Conservation (phyloP, 2,797 vertebrate genomes). For the Pseudochromis fuscus region DNA sequence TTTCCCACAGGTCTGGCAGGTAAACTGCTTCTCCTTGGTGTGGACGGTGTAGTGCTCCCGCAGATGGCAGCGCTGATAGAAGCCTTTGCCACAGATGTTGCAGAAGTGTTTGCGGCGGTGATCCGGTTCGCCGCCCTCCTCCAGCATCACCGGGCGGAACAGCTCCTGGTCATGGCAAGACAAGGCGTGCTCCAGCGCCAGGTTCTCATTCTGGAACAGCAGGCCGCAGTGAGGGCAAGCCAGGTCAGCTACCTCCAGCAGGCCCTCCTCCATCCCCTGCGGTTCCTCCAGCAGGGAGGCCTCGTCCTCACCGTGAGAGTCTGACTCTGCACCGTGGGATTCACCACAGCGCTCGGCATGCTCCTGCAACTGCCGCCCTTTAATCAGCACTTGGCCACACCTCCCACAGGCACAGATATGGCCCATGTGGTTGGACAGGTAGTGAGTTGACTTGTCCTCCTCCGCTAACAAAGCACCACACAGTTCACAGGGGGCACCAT, state of each 20-base stretch:
- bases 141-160: constrained; percentile 89
- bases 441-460: constrained; percentile 93
- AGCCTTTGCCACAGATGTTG: constrained; percentile 96
- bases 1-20: constrained; percentile 97
- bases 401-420: constrained; percentile 97
- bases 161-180: constrained; percentile 93
- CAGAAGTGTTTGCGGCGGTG: constrained; percentile 98
- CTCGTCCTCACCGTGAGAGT: constrained; percentile 87
- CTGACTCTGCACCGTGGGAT: constrained; percentile 88
- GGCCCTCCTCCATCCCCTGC: constrained; percentile 89
- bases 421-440: constrained; percentile 96
- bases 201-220: constrained; percentile 91
- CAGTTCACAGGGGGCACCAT: constrained; percentile 88
- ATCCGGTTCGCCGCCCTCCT: constrained; percentile 89
- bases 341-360: constrained; percentile 96
- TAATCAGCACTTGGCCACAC: constrained; percentile 96
- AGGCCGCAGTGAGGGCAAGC: constrained; percentile 94
- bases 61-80: constrained; percentile 98
- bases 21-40: constrained; percentile 99
- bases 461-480: constrained; percentile 91
- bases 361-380: constrained; percentile 96
- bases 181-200: constrained; percentile 93
- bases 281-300: constrained; percentile 83
- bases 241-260: constrained; percentile 84
- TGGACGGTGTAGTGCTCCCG: constrained; percentile 99